A percentile compares a stretch with the other conserved stretches of the same genome.
Evolutionary conservation across 1,140 invertebrate genomes (phyloP).

Genomic region (Heliothis virescens): DNA sequence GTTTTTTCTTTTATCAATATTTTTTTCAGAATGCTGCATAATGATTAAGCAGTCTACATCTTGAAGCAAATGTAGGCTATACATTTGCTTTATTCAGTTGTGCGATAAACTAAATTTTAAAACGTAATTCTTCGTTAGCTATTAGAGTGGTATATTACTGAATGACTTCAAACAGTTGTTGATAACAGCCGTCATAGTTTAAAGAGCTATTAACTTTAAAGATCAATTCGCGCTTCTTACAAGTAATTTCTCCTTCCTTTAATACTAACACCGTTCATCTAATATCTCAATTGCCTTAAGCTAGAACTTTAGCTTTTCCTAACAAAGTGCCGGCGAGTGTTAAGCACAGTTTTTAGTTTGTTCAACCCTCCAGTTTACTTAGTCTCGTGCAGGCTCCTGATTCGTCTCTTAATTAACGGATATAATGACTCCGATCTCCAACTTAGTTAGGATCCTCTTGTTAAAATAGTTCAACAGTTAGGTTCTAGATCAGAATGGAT

Average conservation of each 20-base stretch:
- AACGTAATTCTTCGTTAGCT: too few relatives aligned
- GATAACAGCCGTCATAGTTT: too few relatives aligned
- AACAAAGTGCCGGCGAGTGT: not conserved
- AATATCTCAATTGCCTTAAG: conserved; percentile 28
- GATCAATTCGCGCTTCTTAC: not conserved
- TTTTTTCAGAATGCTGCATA: too few relatives aligned
- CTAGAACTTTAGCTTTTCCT: conserved; percentile 1
- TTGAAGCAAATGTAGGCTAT: too few relatives aligned
- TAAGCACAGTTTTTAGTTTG: conserved; percentile 34
- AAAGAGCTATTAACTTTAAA: too few relatives aligned
- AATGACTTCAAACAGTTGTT: too few relatives aligned
- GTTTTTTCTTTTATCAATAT: too few relatives aligned
- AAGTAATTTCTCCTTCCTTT: not conserved
- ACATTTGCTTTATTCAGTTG: too few relatives aligned
- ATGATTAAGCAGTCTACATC: too few relatives aligned
- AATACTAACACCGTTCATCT: not conserved
- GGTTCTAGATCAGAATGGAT: not conserved
- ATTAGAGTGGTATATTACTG: too few relatives aligned
- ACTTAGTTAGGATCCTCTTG: not conserved
- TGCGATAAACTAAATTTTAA: too few relatives aligned
- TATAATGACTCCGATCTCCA: conserved; percentile 10
- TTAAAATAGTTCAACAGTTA: conserved; percentile 2
- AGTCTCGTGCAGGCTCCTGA: not conserved
- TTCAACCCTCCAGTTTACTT: conserved; percentile 21
- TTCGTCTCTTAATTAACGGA: conserved; percentile 23